A percentile compares a stretch with the other conserved stretches of the same genome.
phyloP scores from a whole-genome alignment of 2,113 vertebrate genomes.

The Galbula dea region DNA sequence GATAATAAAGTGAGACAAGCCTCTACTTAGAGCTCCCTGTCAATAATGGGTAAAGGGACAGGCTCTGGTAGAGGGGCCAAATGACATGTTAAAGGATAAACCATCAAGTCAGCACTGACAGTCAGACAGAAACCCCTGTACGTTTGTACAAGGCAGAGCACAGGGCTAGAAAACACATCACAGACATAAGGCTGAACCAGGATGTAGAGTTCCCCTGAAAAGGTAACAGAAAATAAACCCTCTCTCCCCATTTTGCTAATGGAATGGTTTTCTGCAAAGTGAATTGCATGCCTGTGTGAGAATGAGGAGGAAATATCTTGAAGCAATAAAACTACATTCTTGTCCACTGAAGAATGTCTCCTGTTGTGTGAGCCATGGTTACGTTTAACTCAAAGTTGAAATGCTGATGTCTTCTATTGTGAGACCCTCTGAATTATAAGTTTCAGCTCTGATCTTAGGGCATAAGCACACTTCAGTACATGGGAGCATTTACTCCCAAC shows the following conservation, averaged over 20 bases:
- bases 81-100: background rate
- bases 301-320: background rate
- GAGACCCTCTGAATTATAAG: background rate
- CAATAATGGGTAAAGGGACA: background rate
- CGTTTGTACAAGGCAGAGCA: accelerated
- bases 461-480: background rate
- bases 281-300: background rate
- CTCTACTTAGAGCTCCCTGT: background rate
- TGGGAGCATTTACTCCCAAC: background rate
- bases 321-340: background rate
- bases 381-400: background rate
- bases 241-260: background rate
- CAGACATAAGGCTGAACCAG: background rate
- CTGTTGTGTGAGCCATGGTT: background rate
- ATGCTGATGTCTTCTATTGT: background rate
- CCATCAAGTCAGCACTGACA: background rate
- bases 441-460: background rate
- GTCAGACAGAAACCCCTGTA: background rate
- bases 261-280: background rate
- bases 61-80: background rate
- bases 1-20: background rate
- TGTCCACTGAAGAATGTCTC: background rate
- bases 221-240: background rate
- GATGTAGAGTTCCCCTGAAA: background rate
- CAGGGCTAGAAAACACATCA: accelerated